Conservation (phyloP, 2,113 vertebrate species). For the Alosa alosa region DNA sequence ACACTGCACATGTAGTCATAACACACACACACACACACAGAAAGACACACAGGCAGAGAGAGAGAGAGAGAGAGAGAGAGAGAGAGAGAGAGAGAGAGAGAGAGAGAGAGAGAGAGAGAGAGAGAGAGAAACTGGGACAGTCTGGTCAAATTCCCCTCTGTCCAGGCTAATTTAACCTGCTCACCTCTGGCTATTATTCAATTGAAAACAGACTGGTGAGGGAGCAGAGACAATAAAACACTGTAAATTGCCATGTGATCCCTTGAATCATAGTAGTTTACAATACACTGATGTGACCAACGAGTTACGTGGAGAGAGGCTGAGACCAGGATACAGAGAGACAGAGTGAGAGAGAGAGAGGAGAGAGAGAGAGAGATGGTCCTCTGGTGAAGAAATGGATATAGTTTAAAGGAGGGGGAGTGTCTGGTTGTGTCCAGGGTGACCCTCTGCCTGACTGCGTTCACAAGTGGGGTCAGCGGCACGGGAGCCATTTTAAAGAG, state of each 20-base stretch:
- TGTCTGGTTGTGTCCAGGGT: slow-evolving; percentile 41
- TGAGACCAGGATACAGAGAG: slow-evolving; percentile 1
- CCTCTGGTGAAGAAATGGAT: slow-evolving; percentile 28
- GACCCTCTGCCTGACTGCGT: slow-evolving; percentile 48
- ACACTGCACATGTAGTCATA: background rate
- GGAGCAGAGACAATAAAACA: slow-evolving; percentile 48
- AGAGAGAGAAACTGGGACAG: slow-evolving; percentile 27
- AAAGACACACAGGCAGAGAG: slow-evolving; percentile 36
- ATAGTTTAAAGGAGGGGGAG: slow-evolving; percentile 45
- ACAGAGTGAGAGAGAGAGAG: background rate
- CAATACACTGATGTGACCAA: slow-evolving; percentile 40
- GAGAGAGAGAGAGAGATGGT: background rate
- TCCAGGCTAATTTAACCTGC: slow-evolving; percentile 54
- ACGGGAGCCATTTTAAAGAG: slow-evolving; percentile 59
- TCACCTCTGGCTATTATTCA: slow-evolving; percentile 56
- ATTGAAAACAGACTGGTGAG: slow-evolving; percentile 43
- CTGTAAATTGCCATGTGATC: slow-evolving; percentile 46
- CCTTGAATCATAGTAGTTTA: slow-evolving; percentile 49
- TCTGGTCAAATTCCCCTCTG: slow-evolving; percentile 37
- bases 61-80: slow-evolving; percentile 24
- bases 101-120: slow-evolving; percentile 29
- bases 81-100: slow-evolving; percentile 21
- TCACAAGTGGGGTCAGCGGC: slow-evolving; percentile 63
- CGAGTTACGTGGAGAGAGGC: slow-evolving; percentile 28
- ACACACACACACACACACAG: background rate